Base-by-base conservation (phyloP, 2,888 invertebrate genomes). In the Xylota segnis region DNA sequence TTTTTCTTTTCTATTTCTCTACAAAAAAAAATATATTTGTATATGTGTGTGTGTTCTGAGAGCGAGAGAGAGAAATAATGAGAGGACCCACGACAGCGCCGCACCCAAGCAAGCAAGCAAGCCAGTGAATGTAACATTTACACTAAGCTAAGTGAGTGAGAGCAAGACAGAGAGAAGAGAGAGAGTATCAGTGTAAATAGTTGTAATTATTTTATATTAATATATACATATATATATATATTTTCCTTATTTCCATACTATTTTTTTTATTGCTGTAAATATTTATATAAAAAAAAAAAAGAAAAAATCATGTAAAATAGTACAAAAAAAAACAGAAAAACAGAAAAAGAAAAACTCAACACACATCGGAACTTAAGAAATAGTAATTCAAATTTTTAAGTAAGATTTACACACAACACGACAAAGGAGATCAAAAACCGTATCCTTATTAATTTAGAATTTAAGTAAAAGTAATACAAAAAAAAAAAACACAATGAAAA, bases 251-350 rank as follows among this genome's bases (percentile, higher is more conserved):
- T 70, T 43, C 14, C 50, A 52, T 59, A 70, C 10, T 34, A n/a
- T 18, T 45, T 63, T 40, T 47, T n/a, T 70, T 75, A 61, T 63
- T 40, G 72, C 32, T 76, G 82, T 86, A 86, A 77, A 86, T 83
- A 83, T 77, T 32, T 71, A 77, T 59, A 56, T 32, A 63, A 66
- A 52, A 52, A 68, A 29, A 23, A 14, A 18, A 12, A 54, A 66
- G 45, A 66, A 52, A 43, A 68, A 82, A 76, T 50, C 72, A 86
- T 86, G 86, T 86, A 86, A 82, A 82, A 86, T 86, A 86, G 87
- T 87, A 87, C 83, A 87, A 83, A 86, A 72, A 76, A 23, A 56
- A 45, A 34, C 6, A 37, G 10, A 37, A 7, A 37, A 37, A 37
- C 10, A 18, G 32, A 61, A 2, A 9, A 59, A 68, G 16, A 43